These are phyloP conservation scores for Vanessa tameamea DNA, from an alignment of 1,140 invertebrate species.

Conservation along the genomic window DNA sequence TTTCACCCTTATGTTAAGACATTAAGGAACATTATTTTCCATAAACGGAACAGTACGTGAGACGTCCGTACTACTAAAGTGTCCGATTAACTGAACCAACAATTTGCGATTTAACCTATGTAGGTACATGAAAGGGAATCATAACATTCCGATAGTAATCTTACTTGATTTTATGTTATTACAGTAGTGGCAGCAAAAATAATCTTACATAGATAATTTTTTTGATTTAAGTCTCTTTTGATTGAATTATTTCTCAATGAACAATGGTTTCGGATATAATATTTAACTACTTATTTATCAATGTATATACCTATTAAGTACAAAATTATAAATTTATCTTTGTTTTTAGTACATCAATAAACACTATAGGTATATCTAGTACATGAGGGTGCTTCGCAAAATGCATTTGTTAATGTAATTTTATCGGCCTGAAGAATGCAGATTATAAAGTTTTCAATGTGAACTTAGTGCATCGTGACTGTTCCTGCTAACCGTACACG, in stretches of 20 bases:
- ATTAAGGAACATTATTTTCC: conserved; percentile 46
- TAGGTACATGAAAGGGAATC: conserved; percentile 66
- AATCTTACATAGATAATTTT: neutral
- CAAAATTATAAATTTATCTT: no score
- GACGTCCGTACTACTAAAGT: conserved; percentile 51
- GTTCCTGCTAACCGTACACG: conserved; percentile 51
- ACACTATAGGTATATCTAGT: no score
- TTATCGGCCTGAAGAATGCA: neutral
- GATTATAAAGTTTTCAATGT: conserved; percentile 33
- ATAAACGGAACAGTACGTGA: conserved; percentile 46
- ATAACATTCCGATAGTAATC: conserved; percentile 64
- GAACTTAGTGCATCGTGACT: conserved; percentile 44
- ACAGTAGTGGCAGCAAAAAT: conserved; percentile 55
- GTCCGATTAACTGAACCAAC: conserved; percentile 60
- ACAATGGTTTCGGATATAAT: no score
- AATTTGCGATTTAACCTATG: conserved; percentile 74
- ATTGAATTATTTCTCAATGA: no score
- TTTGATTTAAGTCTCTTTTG: no score
- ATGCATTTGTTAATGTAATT: conserved; percentile 9
- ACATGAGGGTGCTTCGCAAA: neutral
- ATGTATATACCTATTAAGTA: no score
- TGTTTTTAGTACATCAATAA: no score
- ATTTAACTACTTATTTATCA: no score
- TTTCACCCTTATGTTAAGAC: conserved; percentile 44
- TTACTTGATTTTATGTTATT: conserved; percentile 71